Base-by-base conservation (phyloP, 2,888 invertebrate species). In the Drosophila rellima region DNA sequence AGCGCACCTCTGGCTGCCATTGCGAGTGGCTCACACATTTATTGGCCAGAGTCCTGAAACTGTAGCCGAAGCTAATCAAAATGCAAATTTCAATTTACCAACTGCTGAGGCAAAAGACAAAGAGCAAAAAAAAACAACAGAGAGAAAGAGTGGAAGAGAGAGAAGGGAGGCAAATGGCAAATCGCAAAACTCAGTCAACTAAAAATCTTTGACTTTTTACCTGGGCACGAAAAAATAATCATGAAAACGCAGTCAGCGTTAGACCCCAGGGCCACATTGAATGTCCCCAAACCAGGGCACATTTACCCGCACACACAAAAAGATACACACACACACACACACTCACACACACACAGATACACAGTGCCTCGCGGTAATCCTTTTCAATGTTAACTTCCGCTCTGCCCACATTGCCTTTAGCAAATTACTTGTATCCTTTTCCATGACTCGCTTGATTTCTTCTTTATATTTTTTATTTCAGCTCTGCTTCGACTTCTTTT, bases 391-490 rank as follows among this genome's bases (percentile, higher is more conserved):
- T 88, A 86, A 80, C 90, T 86, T 86, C 74, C 83, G 82, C 62
- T 67, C 65, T 61, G 65, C 80, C 82, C 82, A 68, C 79, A 59
- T 84, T 78, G 88, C 89, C 89, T 68, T 72, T 63, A 79, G 89
- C 88, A 85, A 85, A 84, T 85, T 86, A 80, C 85, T 88, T 89
- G 86, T 85, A 85, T 88, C 90, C 89, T 83, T 88, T 88, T 80
- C 71, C 69, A 74, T 82, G 79, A 82, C 83, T 80, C 69, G 72
- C 77, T 75, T 80, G 80, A 72, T 86, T 79, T 77, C 65, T 68
- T 35, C 26, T 47, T 50, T 61, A 47, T 44, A 45, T 39, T 45
- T 29, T 31, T 59, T 7, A n/a, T 11, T 35, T 6, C n/a, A 35
- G 11, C 7, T 20, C 15, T n/a, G 5, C 45, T 48, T 37, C 31